Conservation (phyloP, 2,888 invertebrate species). For the Athalia rosae region DNA sequence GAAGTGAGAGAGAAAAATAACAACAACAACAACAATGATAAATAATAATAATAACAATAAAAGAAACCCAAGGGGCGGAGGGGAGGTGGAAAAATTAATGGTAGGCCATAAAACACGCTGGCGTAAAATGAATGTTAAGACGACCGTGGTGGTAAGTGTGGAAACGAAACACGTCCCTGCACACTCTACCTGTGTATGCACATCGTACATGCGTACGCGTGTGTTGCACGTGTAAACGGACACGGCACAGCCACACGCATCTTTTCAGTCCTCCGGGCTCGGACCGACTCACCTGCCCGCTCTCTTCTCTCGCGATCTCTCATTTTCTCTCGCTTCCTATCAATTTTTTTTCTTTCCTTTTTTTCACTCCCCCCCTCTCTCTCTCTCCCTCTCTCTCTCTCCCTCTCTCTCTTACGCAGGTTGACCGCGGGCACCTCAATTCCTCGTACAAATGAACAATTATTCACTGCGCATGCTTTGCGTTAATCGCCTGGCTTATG, state of each 20-base stretch:
- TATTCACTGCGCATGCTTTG: conserved; percentile 63
- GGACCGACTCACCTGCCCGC: conserved; percentile 11
- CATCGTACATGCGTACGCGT: too few species aligned
- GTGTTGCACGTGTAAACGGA: conserved; percentile 5
- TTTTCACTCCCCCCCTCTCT: conserved; percentile 23
- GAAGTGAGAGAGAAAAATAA: background rate
- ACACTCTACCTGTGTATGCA: too few species aligned
- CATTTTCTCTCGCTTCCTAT: conserved; percentile 44
- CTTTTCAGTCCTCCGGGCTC: background rate
- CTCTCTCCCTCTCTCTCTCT: conserved; percentile 29
- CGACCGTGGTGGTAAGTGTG: conserved; percentile 21
- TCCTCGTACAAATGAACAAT: conserved; percentile 59
- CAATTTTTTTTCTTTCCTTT: background rate
- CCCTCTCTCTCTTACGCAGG: conserved; percentile 5
- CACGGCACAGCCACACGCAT: background rate
- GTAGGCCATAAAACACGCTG: conserved; percentile 18
- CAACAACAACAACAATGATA: too few species aligned
- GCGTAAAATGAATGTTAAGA: conserved; percentile 25
- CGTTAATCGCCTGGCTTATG: conserved; percentile 60
- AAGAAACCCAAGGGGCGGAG: too few species aligned
- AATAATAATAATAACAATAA: too few species aligned
- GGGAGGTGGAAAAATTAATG: background rate
- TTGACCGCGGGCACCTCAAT: conserved; percentile 36
- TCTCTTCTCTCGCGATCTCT: conserved; percentile 9
- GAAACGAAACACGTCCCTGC: conserved; percentile 8